Base-by-base conservation (phyloP, 2,797 vertebrate species). In the Aphelocoma californica region DNA sequence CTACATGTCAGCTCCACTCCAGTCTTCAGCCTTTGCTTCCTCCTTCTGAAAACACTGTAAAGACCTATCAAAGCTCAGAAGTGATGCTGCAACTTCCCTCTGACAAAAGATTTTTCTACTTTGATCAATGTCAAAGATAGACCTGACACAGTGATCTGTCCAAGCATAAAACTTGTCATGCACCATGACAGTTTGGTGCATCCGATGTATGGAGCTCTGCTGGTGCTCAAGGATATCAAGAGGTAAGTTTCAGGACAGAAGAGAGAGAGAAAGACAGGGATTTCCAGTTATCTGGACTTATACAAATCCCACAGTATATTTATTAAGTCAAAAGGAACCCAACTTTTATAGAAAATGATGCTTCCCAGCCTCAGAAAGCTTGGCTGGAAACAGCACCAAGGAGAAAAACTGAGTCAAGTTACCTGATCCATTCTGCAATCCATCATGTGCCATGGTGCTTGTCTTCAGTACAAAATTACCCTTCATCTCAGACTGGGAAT, bases 381-480 rank as follows among this genome's bases (percentile, higher is more conserved):
- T 74, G 73, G 10, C n/a, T 91, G 62, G 78, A 86, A 95, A 74
- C 5, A 81, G 19, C 23, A 72, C 17, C 1, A 3, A 64, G 48
- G 10, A 86, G n/a, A 34, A 72, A 88, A 73, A 79, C 24, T 45
- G 20, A 78, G 28, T 85, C 29, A 84, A 83, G 60, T 81, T 92
- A 92, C 56, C 50, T 13, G 62, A 90, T 80, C 44, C 45, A 24
- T 90, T 91, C 62, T 89, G 71, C 38, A 92, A 71, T 77, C 44
- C 28, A 89, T 92, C 89, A 94, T 0, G 0, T 36, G n/a, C 42
- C 51, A 14, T 38, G 24, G 69, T 85, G 80, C 28, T 85, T 92
- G 70, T 82, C 77, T 79, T 87, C 87, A 73, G 48, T 10, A 85
- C 51, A 95, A 92, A 92, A 90, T 34, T 66, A 71, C 58, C 65